Evolutionary conservation across 2,888 invertebrate species (phyloP).

Genomic region (Apodemia zela): DNA sequence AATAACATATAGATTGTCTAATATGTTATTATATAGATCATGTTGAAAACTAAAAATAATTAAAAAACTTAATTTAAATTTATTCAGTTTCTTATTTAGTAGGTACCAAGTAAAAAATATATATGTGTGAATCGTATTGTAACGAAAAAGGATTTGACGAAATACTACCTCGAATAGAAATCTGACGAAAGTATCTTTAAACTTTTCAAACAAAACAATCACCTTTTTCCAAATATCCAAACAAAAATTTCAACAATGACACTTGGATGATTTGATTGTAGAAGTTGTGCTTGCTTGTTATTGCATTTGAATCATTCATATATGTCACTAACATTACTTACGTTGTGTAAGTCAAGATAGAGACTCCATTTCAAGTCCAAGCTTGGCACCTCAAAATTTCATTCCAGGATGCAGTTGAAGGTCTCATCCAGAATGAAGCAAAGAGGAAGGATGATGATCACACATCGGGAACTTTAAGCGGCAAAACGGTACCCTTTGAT

Average conservation of each 20-base stretch:
- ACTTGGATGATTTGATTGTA: slow-evolving; percentile 1
- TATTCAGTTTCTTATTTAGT: too few species aligned
- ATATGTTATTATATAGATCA: too few species aligned
- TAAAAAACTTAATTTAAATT: too few species aligned
- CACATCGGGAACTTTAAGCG: slow-evolving; percentile 44
- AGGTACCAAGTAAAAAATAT: too few species aligned
- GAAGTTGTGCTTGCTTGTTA: slow-evolving; percentile 13
- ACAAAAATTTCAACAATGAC: slow-evolving; percentile 7
- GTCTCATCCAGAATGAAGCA: slow-evolving; percentile 56
- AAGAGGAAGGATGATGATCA: slow-evolving; percentile 59
- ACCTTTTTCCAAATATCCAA: neutral
- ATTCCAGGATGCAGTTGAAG: slow-evolving; percentile 67
- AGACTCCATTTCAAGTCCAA: slow-evolving; percentile 36
- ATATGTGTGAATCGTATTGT: neutral
- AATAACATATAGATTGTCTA: too few species aligned
- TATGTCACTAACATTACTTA: slow-evolving; percentile 10
- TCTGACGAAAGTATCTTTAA: neutral
- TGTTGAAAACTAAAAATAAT: too few species aligned
- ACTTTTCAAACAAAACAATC: neutral
- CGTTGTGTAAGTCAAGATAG: slow-evolving; percentile 15
- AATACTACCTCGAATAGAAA: neutral
- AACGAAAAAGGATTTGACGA: neutral
- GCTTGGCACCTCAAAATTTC: slow-evolving; percentile 65
- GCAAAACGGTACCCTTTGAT: slow-evolving; percentile 52
- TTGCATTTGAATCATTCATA: slow-evolving; percentile 8